Evolutionary conservation across 2,113 vertebrate genomes (phyloP).

Genomic region (Tragelaphus strepsiceros): DNA sequence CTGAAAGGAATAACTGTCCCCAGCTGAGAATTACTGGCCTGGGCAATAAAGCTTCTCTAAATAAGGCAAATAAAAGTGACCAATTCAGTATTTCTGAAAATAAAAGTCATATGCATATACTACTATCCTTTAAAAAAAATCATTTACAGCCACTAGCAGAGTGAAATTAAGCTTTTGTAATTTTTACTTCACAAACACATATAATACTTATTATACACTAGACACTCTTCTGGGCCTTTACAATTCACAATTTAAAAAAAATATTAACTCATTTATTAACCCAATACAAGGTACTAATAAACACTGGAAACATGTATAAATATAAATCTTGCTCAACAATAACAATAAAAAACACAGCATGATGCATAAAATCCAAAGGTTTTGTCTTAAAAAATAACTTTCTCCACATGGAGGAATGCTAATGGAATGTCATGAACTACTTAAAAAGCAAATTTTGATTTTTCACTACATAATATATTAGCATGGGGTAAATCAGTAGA

Average conservation of each 20-base stretch:
- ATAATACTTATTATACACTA: background rate
- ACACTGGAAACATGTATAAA: background rate
- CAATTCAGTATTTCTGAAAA: background rate
- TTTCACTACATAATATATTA: background rate
- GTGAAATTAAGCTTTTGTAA: background rate
- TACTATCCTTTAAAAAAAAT: background rate
- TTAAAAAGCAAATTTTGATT: conserved; percentile 22
- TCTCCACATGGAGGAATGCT: background rate
- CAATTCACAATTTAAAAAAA: background rate
- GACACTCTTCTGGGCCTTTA: background rate
- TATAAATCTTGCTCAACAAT: background rate
- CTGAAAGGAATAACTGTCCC: background rate
- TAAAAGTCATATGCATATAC: background rate
- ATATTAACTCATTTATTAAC: background rate
- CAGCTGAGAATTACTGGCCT: background rate
- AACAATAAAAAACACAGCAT: background rate
- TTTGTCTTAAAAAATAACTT: background rate
- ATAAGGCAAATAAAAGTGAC: background rate
- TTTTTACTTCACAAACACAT: background rate
- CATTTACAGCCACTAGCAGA: background rate
- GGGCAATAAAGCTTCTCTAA: background rate
- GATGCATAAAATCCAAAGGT: background rate
- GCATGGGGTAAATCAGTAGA: background rate
- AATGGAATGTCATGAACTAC: background rate
- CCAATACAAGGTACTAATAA: background rate